Evolutionary conservation across 2,113 vertebrate genomes (phyloP).

Genomic region (Channa maculata): DNA sequence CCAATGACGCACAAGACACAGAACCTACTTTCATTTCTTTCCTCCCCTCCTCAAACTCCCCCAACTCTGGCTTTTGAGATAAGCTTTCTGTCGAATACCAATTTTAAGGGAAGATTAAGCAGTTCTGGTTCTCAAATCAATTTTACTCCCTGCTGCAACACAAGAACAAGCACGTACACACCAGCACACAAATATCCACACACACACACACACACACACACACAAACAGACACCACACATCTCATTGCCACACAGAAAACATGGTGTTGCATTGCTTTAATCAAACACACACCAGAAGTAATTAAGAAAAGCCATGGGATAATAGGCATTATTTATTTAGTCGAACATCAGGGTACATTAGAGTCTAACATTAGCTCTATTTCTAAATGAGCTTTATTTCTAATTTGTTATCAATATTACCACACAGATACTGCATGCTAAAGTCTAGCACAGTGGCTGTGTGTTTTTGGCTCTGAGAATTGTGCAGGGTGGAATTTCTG

Average conservation of each 20-base stretch:
- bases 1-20: slow-evolving; percentile 51
- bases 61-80: slow-evolving; percentile 59
- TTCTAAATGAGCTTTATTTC: slow-evolving; percentile 5
- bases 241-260: slow-evolving; percentile 17
- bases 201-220: slow-evolving; percentile 7
- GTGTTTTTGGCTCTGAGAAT: not conserved
- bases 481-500: not conserved
- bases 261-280: slow-evolving; percentile 19
- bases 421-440: slow-evolving; percentile 2
- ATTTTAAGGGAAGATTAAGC: slow-evolving; percentile 75
- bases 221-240: slow-evolving; percentile 14
- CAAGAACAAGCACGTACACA: slow-evolving; percentile 44
- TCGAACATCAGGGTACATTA: slow-evolving; percentile 45
- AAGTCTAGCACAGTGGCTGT: not conserved
- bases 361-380: slow-evolving; percentile 36
- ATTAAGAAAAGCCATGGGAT: slow-evolving; percentile 44
- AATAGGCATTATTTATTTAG: slow-evolving; percentile 40
- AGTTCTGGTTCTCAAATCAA: slow-evolving; percentile 71
- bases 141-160: slow-evolving; percentile 62
- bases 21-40: slow-evolving; percentile 51
- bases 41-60: slow-evolving; percentile 25
- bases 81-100: slow-evolving; percentile 74
- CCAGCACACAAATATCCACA: slow-evolving; percentile 6
- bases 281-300: slow-evolving; percentile 54
- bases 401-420: slow-evolving; percentile 42